Evolutionary conservation across 92 coral and sea anemone genomes (phyloP), one percentile per base, ranked within the genome.

Genomic region (Siderastrea radians): DNA sequence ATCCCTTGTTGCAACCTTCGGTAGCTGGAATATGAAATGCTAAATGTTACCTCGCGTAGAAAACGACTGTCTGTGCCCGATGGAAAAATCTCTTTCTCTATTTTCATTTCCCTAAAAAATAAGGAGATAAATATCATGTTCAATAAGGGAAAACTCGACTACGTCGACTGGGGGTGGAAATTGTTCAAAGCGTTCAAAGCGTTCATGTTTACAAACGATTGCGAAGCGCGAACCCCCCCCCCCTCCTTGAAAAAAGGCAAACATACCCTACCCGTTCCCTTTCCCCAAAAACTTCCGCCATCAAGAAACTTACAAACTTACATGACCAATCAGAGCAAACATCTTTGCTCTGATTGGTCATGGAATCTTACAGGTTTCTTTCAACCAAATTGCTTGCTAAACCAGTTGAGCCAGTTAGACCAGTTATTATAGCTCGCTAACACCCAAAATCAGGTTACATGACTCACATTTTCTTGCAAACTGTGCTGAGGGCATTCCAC

Each of bases 21-120:
- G 38, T 26, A 26, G 38, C 38, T 26, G 38, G 3, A 58, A 53
- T 17, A 7, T 61, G 19, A 7, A 60, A 26, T 6, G 16, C 13
- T 4, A 19, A 78, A 61, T 61, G 14, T 19, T 79, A 80, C 93
- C 89, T 60, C 86, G 19, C 93, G 93, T 71, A 90, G 19, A 70
- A 71, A 85, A 46, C 93, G 93, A 72, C 89, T 90, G 79, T 90
- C 93, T 1, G 93, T 90, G 51, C 79, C 93, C 4, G 93, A 90
- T 8, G 93, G 86, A 64, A 90, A 90, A 51, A 90, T 85, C 44
- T 90, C 93, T 82, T 90, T 90, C 85, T 85, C 93, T 77, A 90
- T 72, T 59, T 85, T 85, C 71, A 84, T 76, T 57, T 59, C 84
- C 93, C 93, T 84, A n/a, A 73, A 73, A 84, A 45, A 15, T 11